Base-by-base conservation (phyloP, 1,140 invertebrate species). In the Trachelipus rathkii region DNA sequence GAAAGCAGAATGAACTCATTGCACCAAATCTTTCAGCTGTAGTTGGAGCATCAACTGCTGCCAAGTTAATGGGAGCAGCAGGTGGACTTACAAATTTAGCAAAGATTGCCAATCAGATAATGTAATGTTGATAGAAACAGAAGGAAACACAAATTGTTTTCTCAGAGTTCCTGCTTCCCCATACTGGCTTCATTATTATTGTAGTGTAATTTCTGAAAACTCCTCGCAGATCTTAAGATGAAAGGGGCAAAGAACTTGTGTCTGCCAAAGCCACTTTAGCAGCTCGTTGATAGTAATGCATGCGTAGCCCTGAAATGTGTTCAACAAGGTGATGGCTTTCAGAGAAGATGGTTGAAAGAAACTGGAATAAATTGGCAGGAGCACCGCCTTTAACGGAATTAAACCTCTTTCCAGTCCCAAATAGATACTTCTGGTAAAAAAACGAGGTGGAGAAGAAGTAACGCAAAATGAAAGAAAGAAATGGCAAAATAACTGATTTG, bases 1-100 rank as follows among this genome's bases (percentile, higher is more conserved):
- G 97, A 99, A 84, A 97, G 96, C 78, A 89, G 97, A 83, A 99
- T 99, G 98, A 93, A 95, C 97, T 97, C 83, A 99, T 99, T 84
- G 97, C 98, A 0, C 98, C 98, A 44, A 99, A 99, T 88, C 87
- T 99, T 24, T 97, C 96, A 7, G 90, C 91, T 72, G 97, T 99
- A 84, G 92, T 99, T 79, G 97, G 96, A 24, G 94, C 97, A 15
- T 97, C 95, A 19, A 97, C 95, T 71, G 97, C 97, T 33, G 97
- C 97, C 0, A 98, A 98, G 87, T 88, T 99, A 13, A 92, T 99
- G 89, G 96, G 96, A 89, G 91, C 96, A n/a, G 98, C 98, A 66
- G 98, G 98, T 70, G 97, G 98, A 24, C 86, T 99, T 73, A 96
- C 94, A 0, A 96, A 95, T 84, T 85, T 99, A 23, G 95, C 95